Conservation (phyloP, 2,797 vertebrate species). For the Notamacropus eugenii region DNA sequence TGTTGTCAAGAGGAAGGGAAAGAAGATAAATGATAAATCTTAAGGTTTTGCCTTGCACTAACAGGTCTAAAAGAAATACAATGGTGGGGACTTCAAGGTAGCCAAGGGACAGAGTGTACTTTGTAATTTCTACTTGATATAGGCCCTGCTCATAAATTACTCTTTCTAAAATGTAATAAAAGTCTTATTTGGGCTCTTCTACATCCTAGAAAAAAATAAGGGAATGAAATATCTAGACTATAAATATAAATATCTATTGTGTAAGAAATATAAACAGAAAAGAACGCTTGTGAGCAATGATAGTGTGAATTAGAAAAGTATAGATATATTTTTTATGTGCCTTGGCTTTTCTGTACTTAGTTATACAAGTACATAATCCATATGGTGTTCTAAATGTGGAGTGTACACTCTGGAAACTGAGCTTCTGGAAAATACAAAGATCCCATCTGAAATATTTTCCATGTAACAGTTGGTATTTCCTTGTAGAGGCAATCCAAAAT, state of each 20-base stretch:
- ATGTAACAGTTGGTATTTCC: constrained; percentile 72
- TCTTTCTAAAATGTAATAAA: constrained; percentile 34
- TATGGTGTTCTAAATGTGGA: constrained; percentile 78
- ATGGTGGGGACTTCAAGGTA: background rate
- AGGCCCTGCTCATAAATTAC: constrained; percentile 2
- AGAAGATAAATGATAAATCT: background rate
- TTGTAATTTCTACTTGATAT: background rate
- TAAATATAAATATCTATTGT: constrained; percentile 76
- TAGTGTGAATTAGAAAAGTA: constrained; percentile 76
- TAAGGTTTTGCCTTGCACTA: background rate
- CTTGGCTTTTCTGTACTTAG: constrained; percentile 47
- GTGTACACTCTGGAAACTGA: constrained; percentile 75
- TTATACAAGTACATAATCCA: constrained; percentile 73
- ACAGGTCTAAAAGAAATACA: background rate
- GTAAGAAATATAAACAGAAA: constrained; percentile 79
- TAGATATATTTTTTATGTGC: constrained; percentile 74
- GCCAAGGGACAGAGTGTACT: background rate
- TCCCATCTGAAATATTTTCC: constrained; percentile 78
- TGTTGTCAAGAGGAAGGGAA: background rate
- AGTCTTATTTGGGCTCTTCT: constrained; percentile 49
- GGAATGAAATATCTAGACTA: constrained; percentile 74
- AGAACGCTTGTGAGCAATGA: constrained; percentile 76
- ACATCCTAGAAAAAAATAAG: constrained; percentile 68
- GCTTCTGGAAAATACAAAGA: constrained; percentile 77
- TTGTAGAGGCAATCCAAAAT: constrained; percentile 76